Percentiles rank a stretch among this genome's conserved stretches.
Conservation (phyloP, 2,113 vertebrate genomes). For the Gavialis gangeticus region DNA sequence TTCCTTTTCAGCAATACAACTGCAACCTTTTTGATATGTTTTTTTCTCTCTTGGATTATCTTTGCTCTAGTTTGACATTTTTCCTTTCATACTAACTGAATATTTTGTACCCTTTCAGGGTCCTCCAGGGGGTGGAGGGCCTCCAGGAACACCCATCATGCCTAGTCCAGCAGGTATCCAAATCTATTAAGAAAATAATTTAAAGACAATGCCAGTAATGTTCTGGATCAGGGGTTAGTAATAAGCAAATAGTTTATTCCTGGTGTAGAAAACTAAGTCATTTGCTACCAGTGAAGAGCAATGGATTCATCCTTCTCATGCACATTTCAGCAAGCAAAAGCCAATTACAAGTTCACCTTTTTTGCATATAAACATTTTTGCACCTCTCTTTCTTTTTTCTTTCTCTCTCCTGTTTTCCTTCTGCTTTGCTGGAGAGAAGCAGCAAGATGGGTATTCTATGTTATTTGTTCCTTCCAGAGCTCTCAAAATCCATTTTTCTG, state of each 20-base stretch:
- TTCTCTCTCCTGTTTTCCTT: not conserved
- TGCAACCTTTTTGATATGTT: not conserved
- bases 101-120: slow-evolving; percentile 82
- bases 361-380: fast-evolving
- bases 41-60: not conserved
- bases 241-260: not conserved
- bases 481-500: not conserved
- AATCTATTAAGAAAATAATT: not conserved
- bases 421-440: not conserved
- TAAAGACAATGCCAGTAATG: not conserved
- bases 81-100: slow-evolving; percentile 27
- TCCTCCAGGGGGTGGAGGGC: slow-evolving; percentile 95
- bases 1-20: not conserved
- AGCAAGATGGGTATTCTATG: not conserved
- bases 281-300: not conserved
- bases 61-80: not conserved
- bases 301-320: not conserved
- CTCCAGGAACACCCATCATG: slow-evolving; percentile 98
- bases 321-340: not conserved
- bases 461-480: not conserved
- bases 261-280: not conserved
- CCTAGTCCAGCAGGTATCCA: slow-evolving; percentile 96
- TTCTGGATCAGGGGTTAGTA: not conserved
- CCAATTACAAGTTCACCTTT: not conserved
- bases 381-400: fast-evolving